Evolutionary conservation across 1,140 invertebrate species (phyloP).

Genomic region (Drosophila nannoptera): DNA sequence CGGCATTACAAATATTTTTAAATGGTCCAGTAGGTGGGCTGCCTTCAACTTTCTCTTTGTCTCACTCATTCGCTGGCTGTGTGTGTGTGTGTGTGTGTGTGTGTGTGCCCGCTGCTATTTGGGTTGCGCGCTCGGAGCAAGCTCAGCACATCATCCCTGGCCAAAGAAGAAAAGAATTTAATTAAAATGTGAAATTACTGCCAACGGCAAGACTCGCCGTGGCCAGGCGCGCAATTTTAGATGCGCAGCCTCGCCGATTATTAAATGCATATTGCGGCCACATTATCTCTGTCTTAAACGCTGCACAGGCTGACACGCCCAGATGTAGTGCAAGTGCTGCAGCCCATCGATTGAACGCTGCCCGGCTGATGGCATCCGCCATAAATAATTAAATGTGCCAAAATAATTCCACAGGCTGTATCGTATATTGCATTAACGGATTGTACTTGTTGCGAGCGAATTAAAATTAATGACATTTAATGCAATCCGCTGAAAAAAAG

Average conservation of each 20-base stretch:
- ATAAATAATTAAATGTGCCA: constrained; percentile 46
- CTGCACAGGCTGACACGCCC: constrained; percentile 6
- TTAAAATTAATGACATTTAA: constrained; percentile 53
- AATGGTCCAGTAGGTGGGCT: constrained; percentile 10
- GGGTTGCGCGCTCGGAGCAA: constrained; percentile 32
- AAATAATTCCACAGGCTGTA: constrained; percentile 33
- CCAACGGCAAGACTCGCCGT: constrained; percentile 54
- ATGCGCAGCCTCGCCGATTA: constrained; percentile 36
- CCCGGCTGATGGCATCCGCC: constrained; percentile 5
- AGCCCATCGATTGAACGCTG: no score
- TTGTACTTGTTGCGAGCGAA: constrained; percentile 7
- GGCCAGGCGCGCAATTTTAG: constrained; percentile 56
- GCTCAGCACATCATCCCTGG: constrained; percentile 29
- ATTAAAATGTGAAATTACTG: constrained; percentile 75
- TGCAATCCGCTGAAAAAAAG: constrained; percentile 22
- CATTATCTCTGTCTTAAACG: constrained; percentile 29
- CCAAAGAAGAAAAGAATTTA: constrained; percentile 68
- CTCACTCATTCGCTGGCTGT: no score
- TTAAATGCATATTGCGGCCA: constrained; percentile 37
- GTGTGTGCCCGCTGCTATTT: constrained; percentile 24
- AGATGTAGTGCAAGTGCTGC: background rate
- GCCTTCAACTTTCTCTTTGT: background rate
- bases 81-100: no score
- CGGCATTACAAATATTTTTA: constrained; percentile 45
- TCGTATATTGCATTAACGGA: constrained; percentile 7